These are phyloP conservation scores for Pantherophis vulpinus DNA, from an alignment of 2,797 vertebrate species.

Conservation along the genomic window DNA sequence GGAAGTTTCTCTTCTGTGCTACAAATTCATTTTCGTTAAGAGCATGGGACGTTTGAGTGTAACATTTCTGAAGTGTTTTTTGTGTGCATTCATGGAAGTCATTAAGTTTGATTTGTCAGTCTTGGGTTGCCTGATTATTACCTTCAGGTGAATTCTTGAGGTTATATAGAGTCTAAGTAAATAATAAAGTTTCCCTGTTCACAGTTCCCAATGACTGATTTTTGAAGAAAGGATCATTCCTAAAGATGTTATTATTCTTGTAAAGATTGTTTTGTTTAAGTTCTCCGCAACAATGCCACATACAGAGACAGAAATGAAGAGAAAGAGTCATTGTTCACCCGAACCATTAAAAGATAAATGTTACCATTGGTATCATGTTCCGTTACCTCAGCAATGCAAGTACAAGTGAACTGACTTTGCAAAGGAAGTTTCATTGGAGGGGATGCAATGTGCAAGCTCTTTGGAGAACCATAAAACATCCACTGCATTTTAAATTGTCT, in stretches of 20 bases:
- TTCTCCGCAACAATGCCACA: background rate
- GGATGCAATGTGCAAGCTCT: background rate
- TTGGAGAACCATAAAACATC: background rate
- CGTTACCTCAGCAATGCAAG: constrained; percentile 1
- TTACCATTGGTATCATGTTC: background rate
- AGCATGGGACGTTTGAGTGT: background rate
- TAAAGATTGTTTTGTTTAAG: background rate
- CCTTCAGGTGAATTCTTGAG: background rate
- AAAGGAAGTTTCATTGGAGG: background rate
- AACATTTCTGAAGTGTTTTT: background rate
- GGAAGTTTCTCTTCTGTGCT: background rate
- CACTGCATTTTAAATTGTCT: background rate
- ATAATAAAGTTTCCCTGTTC: background rate
- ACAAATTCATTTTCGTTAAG: background rate
- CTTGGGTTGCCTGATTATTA: constrained; percentile 4
- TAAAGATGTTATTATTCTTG: background rate
- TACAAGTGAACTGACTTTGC: constrained; percentile 1
- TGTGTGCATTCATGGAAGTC: background rate
- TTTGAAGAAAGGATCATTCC: background rate
- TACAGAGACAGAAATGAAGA: background rate
- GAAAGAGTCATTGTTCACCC: background rate
- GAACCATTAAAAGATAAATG: background rate
- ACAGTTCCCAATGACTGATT: background rate
- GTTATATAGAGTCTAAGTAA: background rate
- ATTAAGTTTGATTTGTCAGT: constrained; percentile 11